A percentile compares a stretch with the other conserved stretches of the same genome.
Conservation (phyloP, 2,113 vertebrate species). For the Marmota monax region DNA sequence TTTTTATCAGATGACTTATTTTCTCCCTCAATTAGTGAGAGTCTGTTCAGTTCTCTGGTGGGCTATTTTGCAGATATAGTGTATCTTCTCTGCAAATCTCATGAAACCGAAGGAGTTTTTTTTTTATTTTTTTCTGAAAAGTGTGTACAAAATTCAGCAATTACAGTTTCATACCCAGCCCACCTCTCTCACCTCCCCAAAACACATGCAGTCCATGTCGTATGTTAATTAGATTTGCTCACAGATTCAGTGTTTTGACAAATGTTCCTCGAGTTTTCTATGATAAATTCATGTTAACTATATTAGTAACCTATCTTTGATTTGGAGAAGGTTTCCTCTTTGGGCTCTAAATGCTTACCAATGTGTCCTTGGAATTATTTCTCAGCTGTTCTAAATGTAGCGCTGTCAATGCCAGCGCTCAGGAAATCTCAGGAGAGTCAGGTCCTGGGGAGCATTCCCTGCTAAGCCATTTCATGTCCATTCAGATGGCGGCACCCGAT, state of each 20-base stretch:
- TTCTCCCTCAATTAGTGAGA: background rate
- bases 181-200: background rate
- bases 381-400: background rate
- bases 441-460: background rate
- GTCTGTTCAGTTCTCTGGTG: background rate
- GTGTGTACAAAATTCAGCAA: background rate
- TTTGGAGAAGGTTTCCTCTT: conserved; percentile 61
- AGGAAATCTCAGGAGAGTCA: conserved; percentile 5
- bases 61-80: background rate
- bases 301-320: conserved; percentile 47
- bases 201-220: background rate
- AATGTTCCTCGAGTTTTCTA: conserved; percentile 1
- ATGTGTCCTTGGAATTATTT: conserved; percentile 42
- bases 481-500: background rate
- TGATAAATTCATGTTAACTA: conserved; percentile 46
- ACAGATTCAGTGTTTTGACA: conserved; percentile 36
- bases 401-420: background rate
- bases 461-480: background rate
- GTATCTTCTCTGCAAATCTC: background rate
- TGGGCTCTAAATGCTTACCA: conserved; percentile 45
- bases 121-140: background rate
- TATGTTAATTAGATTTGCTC: conserved; percentile 20
- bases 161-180: background rate
- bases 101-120: background rate
- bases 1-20: background rate